These are phyloP conservation scores for Tinea trinotella DNA, from an alignment of 2,888 invertebrate genomes.

Conservation along the genomic window DNA sequence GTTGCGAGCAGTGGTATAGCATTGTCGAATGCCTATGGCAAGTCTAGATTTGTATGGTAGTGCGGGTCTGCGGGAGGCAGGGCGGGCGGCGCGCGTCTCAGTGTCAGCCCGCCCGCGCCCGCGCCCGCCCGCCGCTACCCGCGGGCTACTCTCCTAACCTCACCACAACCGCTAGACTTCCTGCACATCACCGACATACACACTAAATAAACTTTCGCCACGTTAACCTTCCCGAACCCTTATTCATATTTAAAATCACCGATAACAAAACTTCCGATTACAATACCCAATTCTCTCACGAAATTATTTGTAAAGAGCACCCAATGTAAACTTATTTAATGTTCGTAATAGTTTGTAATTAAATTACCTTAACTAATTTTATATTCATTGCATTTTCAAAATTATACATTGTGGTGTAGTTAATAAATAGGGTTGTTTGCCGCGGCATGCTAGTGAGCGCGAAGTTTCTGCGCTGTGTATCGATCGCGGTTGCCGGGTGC, in stretches of 20 bases:
- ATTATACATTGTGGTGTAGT: neutral
- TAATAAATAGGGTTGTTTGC: conserved; percentile 27
- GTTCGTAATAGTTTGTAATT: no score
- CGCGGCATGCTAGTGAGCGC: conserved; percentile 43
- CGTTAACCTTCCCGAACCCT: neutral
- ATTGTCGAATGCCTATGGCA: neutral
- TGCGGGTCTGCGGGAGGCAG: conserved; percentile 34
- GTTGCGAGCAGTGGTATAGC: neutral
- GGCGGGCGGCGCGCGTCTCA: conserved; percentile 60
- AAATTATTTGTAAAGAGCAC: neutral
- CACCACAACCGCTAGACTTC: neutral
- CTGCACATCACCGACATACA: neutral
- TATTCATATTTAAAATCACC: neutral
- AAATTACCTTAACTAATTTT: no score
- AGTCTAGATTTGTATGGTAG: conserved; percentile 20
- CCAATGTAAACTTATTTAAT: no score
- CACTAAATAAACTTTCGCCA: neutral
- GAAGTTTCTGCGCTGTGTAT: conserved; percentile 58
- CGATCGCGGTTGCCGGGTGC: conserved; percentile 43
- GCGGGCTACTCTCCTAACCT: neutral
- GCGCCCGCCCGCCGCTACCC: neutral
- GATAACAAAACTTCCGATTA: neutral
- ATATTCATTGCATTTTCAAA: no score
- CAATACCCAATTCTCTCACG: neutral
- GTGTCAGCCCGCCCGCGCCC: conserved; percentile 60